These are phyloP conservation scores for Cephus pulcher DNA, from an alignment of 2,888 invertebrate genomes.

Conservation along the genomic window DNA sequence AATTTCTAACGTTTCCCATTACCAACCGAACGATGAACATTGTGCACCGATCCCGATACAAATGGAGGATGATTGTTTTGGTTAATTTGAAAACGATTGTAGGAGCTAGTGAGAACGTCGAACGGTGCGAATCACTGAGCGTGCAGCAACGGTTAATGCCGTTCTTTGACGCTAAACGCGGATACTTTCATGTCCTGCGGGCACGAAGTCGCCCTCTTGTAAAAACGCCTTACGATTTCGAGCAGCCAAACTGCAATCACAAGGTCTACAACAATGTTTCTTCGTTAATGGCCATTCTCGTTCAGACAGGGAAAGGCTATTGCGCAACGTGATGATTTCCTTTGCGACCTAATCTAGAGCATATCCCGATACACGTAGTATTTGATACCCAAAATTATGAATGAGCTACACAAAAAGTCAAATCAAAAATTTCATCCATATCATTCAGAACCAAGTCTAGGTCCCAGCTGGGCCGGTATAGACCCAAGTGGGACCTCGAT, in stretches of 20 bases:
- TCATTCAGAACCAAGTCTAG: too few species aligned
- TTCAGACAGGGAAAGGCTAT: slow-evolving; percentile 29
- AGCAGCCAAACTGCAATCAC: slow-evolving; percentile 12
- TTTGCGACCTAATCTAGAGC: neutral
- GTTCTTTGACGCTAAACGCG: slow-evolving; percentile 3
- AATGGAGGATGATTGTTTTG: neutral
- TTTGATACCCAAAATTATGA: neutral
- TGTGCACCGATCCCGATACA: neutral
- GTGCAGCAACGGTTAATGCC: neutral
- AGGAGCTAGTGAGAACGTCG: neutral
- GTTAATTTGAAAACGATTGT: neutral
- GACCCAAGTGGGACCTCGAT: neutral
- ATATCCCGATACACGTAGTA: neutral
- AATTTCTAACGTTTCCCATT: neutral
- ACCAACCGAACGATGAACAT: neutral
- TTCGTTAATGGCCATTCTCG: slow-evolving; percentile 22
- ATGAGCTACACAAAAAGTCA: neutral
- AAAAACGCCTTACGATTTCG: slow-evolving; percentile 18
- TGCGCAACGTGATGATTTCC: slow-evolving; percentile 15
- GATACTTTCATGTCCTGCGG: slow-evolving; percentile 21
- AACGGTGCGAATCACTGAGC: neutral
- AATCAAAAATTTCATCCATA: too few species aligned
- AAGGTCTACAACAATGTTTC: slow-evolving; percentile 3
- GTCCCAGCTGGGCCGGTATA: neutral
- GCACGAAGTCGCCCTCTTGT: neutral